Base-by-base conservation (phyloP, 1,140 invertebrate species). In the Saccostrea cuccullata region DNA sequence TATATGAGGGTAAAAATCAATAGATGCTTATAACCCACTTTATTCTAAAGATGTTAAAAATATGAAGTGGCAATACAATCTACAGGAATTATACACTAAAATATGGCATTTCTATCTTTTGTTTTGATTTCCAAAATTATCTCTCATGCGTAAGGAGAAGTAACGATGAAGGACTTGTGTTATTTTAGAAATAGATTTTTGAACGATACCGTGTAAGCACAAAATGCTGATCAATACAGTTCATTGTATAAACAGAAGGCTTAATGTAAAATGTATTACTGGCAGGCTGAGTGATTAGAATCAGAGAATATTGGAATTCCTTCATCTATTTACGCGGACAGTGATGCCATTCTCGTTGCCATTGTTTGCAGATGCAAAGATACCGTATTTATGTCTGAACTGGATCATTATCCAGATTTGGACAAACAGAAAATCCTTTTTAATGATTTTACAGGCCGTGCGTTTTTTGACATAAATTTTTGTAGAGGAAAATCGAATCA, bases 211-310 rank as follows among this genome's bases (percentile, higher is more conserved):
- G 30, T 77, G 70, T 77, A 77, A 77, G 70, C 70, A 36, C 23
- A 77, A 77, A 30, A 30, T 30, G 70, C 11, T 26, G 30, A 77
- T 77, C 70, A 26, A 77, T 77, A 15, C 15, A n/a, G 60, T 30
- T 77, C 70, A 17, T 30, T 77, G 70, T 77, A 77, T 77, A 77
- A 77, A 77, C 26, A 77, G 11, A 15, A 26, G 26, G 70, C 30
- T 77, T 30, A 77, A 77, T 77, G 70, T 77, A 77, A 77, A 77
- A 36, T 77, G 70, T 77, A 77, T 77, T 77, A 77, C 70, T 77
- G 70, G 70, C 26, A 15, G 26, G 26, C 30, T 30, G 70, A 26
- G 70, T 30, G 70, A 26, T 77, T 77, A 5, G 11, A 11, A 30
- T 77, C 70, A 26, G 23, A 26, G 26, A 26, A 77, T 77, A 77